Conservation (phyloP, 2,113 vertebrate species). For the Thunnus thynnus region DNA sequence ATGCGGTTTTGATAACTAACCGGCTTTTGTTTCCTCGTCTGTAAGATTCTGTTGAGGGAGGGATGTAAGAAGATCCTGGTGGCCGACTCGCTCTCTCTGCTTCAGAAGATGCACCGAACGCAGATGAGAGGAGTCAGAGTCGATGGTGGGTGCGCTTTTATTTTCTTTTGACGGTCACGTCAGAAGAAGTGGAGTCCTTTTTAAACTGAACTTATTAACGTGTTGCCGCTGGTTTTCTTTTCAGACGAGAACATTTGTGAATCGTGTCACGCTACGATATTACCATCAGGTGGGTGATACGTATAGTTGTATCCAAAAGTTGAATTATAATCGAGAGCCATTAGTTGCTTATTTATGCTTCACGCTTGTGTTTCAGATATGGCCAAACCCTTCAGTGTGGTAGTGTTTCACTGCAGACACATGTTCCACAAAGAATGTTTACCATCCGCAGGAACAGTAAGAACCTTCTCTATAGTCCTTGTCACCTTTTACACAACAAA, state of each 20-base stretch:
- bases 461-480: slow-evolving; percentile 42
- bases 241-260: slow-evolving; percentile 97
- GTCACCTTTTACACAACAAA: neutral
- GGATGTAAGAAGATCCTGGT: slow-evolving; percentile 99
- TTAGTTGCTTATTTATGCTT: neutral
- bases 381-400: slow-evolving; percentile 90
- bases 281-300: slow-evolving; percentile 92
- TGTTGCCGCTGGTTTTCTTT: slow-evolving; percentile 59
- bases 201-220: slow-evolving; percentile 5
- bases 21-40: slow-evolving; percentile 8
- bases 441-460: slow-evolving; percentile 90
- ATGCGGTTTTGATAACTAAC: neutral
- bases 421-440: slow-evolving; percentile 99
- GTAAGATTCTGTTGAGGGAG: slow-evolving; percentile 94
- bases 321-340: neutral
- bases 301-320: neutral
- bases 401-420: slow-evolving; percentile 97
- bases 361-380: slow-evolving; percentile 85
- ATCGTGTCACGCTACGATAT: slow-evolving; percentile 91
- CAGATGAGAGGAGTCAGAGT: slow-evolving; percentile 94
- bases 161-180: neutral
- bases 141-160: slow-evolving; percentile 86
- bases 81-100: slow-evolving; percentile 93
- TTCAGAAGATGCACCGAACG: slow-evolving; percentile 97
- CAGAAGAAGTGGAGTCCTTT: neutral